phyloP scores from a whole-genome alignment of 2,888 invertebrate species.

The Idaea biselata region DNA sequence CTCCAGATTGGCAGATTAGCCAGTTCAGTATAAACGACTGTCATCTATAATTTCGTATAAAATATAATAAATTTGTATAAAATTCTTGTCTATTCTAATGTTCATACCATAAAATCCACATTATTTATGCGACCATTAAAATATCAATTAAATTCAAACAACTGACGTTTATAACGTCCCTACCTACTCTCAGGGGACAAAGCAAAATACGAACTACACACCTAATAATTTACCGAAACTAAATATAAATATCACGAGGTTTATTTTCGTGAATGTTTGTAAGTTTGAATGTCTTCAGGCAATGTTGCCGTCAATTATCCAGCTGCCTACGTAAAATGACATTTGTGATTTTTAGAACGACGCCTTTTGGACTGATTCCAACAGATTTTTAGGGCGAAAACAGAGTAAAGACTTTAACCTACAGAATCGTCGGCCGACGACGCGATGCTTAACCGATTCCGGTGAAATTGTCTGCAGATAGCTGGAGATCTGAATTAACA shows the following conservation, averaged over 20 bases:
- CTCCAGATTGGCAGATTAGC: no score
- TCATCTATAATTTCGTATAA: no score
- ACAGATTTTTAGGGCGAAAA: background rate
- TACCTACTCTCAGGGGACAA: background rate
- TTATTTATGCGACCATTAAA: background rate
- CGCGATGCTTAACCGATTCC: no score
- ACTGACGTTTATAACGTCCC: background rate
- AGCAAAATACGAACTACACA: background rate
- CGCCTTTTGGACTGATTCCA: background rate
- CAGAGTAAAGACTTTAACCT: background rate
- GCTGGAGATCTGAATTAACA: no score
- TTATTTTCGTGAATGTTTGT: background rate
- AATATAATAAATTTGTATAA: background rate
- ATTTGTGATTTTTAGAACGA: background rate
- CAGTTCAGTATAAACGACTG: no score
- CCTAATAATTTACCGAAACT: background rate
- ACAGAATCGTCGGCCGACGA: background rate
- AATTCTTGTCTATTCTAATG: background rate
- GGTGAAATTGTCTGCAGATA: no score
- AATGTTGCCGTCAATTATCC: background rate
- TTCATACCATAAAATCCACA: background rate
- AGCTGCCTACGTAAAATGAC: background rate
- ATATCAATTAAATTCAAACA: background rate
- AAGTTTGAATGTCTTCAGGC: background rate
- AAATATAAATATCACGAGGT: background rate